Conservation (phyloP, 2,888 invertebrate species). For the Sepiola atlantica region DNA sequence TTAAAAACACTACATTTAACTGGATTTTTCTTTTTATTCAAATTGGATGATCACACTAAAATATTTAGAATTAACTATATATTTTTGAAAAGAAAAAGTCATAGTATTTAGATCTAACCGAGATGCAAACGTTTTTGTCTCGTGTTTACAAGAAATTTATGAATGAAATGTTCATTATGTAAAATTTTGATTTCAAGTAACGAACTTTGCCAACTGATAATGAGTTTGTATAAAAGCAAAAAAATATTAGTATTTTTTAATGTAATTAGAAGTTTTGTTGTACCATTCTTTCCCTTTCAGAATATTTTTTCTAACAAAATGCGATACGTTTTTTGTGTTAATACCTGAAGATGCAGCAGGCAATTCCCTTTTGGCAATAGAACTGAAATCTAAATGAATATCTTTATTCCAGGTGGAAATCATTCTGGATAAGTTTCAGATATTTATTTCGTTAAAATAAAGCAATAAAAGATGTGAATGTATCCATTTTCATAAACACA, state of each 20-base stretch:
- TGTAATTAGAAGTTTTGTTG: background rate
- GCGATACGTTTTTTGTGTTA: background rate
- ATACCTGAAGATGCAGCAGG: background rate
- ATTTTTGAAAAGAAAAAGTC: too few species aligned
- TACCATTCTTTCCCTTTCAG: background rate
- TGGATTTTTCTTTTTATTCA: too few species aligned
- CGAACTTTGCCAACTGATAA: too few species aligned
- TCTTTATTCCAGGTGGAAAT: background rate
- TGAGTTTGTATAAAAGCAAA: background rate
- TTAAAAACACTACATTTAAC: too few species aligned
- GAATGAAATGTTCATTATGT: too few species aligned
- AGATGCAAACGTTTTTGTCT: too few species aligned
- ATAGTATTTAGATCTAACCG: too few species aligned
- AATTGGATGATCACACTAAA: too few species aligned
- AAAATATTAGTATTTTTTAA: background rate
- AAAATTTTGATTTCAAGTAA: too few species aligned
- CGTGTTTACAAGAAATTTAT: too few species aligned
- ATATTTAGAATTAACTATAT: too few species aligned
- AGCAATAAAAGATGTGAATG: background rate
- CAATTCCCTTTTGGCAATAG: constrained; percentile 34
- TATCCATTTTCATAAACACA: background rate
- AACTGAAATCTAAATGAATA: background rate
- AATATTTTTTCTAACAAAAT: background rate
- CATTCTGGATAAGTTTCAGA: background rate
- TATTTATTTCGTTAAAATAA: background rate